These are phyloP conservation scores for Homarus gammarus DNA, from an alignment of 2,888 invertebrate species.

Conservation along the genomic window DNA sequence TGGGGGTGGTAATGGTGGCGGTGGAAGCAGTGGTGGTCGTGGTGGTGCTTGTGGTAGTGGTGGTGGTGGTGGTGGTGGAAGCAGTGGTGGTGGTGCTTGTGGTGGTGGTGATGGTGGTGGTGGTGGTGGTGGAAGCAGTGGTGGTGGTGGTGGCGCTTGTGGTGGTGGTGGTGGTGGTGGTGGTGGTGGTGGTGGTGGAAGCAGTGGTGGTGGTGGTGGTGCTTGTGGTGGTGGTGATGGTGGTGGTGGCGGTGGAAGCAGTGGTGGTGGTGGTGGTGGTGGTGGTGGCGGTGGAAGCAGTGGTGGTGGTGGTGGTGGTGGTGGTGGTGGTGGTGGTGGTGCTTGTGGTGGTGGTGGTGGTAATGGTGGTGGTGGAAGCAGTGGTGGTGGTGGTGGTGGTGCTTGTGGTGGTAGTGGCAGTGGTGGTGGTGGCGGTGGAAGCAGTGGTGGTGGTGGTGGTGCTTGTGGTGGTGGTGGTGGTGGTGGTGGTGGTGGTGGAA, in stretches of 20 bases:
- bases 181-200: neutral
- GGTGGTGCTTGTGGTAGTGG: no score
- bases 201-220: neutral
- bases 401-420: slow-evolving; percentile 1
- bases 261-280: neutral
- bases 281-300: neutral
- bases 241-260: neutral
- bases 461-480: no score
- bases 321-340: neutral
- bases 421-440: no score
- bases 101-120: no score
- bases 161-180: no score
- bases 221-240: neutral
- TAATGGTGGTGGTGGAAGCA: neutral
- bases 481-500: no score
- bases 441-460: neutral
- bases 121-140: no score
- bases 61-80: no score
- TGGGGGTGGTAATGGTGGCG: neutral
- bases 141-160: no score
- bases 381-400: slow-evolving; percentile 8
- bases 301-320: no score
- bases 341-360: neutral
- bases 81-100: no score
- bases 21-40: no score